Base-by-base conservation (phyloP, 2,888 invertebrate species). In the Leptopilina syphax region DNA sequence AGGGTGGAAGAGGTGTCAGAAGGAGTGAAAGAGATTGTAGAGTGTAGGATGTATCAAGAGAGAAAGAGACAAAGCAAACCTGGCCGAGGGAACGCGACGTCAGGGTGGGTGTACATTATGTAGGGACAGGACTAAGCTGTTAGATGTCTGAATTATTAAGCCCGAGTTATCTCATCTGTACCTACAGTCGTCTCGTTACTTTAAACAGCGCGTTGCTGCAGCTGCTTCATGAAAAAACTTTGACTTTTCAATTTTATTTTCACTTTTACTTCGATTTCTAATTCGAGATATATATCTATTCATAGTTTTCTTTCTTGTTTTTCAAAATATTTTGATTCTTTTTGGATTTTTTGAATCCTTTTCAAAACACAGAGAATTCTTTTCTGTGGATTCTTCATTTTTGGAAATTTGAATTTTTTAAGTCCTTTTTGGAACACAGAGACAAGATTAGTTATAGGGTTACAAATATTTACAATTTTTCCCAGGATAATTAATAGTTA, bases 121-220 rank as follows among this genome's bases (percentile, higher is more conserved):
- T 89, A 92, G 89, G 90, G 90, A 92, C 92, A 91, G 89, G 91
- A 90, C 91, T 91, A 92, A 91, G 92, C 92, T 92, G 91, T 92
- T 92, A 92, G 90, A 89, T 90, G 84, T 82, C 88, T 92, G 91
- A 91, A 92, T 92, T 91, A 91, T 92, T 92, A 88, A 92, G 84
- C 77, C 80, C 87, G 85, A 89, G 89, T 91, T 91, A 91, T 90
- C 91, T 90, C 91, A 86, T 90, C 89, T 89, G 88, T 89, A 89
- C 86, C 87, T 89, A 89, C 88, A 91, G 90, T 91, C 91, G 89
- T 91, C 90, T 91, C 89, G 90, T 91, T 90, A 91, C 89, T 91
- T 90, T 89, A 90, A 89, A 89, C 87, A 85, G 80, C 87, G 80
- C 87, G 87, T 79, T 77, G 80, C 84, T 85, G 85, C 87, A 83